Evolutionary conservation across 2,113 vertebrate genomes (phyloP).

Genomic region (Tichodroma muraria): DNA sequence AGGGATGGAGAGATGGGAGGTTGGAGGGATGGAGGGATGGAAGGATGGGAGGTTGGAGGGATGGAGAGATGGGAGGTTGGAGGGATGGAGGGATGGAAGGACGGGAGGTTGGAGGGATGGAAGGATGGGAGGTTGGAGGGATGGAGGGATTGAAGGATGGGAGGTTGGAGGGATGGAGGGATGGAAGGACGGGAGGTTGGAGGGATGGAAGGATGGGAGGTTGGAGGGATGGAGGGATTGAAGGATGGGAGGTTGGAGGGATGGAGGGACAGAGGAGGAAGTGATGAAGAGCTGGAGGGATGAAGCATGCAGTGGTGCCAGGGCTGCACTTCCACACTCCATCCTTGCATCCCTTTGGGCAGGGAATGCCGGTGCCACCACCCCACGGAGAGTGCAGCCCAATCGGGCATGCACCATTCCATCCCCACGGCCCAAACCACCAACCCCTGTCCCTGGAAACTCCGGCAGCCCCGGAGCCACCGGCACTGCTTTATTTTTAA

Average conservation of each 20-base stretch:
- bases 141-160: neutral
- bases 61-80: rapidly evolving
- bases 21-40: too few species aligned
- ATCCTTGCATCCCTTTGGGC: rapidly evolving
- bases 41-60: too few species aligned
- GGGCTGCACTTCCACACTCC: neutral
- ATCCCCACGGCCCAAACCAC: rapidly evolving
- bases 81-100: too few species aligned
- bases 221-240: rapidly evolving
- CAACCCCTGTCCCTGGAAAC: rapidly evolving
- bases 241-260: too few species aligned
- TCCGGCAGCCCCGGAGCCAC: rapidly evolving
- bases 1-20: neutral
- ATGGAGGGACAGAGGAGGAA: too few species aligned
- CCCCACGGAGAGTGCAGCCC: rapidly evolving
- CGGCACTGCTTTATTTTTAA: neutral
- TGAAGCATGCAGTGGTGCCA: rapidly evolving
- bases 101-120: too few species aligned
- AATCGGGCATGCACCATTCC: rapidly evolving
- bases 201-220: too few species aligned
- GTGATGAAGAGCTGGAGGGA: too few species aligned
- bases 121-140: neutral
- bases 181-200: rapidly evolving
- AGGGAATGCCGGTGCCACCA: neutral
- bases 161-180: rapidly evolving